These are phyloP conservation scores for Cyclopterus lumpus DNA, from an alignment of 2,797 vertebrate genomes.

Conservation along the genomic window DNA sequence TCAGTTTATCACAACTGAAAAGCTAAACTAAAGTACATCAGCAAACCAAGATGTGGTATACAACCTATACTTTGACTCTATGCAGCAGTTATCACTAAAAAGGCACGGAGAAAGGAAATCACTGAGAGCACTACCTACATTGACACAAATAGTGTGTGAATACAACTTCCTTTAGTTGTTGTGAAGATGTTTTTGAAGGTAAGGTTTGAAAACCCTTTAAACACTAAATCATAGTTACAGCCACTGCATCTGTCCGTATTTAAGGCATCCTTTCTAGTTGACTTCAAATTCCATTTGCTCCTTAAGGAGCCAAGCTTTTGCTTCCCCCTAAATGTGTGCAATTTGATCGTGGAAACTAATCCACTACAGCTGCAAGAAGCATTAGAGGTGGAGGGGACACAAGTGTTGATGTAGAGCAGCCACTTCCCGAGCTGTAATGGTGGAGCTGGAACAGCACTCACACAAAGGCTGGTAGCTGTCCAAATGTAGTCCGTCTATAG, in stretches of 20 bases:
- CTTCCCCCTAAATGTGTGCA: conserved; percentile 49
- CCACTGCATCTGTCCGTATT: conserved; percentile 29
- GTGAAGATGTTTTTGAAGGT: conserved; percentile 18
- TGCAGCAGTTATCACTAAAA: conserved; percentile 11
- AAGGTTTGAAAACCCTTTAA: conserved; percentile 32
- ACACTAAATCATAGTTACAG: conserved; percentile 30
- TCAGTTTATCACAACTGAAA: not conserved
- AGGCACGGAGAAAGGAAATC: not conserved
- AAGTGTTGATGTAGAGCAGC: conserved; percentile 62
- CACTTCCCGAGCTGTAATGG: conserved; percentile 63
- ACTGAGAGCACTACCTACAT: not conserved
- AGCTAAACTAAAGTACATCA: not conserved
- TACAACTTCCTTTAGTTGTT: not conserved
- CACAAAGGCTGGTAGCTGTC: conserved; percentile 62
- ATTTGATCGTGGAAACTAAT: conserved; percentile 67
- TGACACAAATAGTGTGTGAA: not conserved
- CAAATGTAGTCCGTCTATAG: conserved; percentile 52
- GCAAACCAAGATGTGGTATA: not conserved
- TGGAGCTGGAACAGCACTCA: conserved; percentile 67
- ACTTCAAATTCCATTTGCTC: conserved; percentile 45
- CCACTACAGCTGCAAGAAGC: conserved; percentile 74
- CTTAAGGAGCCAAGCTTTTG: conserved; percentile 32
- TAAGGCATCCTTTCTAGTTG: conserved; percentile 23
- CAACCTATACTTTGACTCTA: conserved; percentile 7
- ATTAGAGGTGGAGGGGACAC: conserved; percentile 58